These are phyloP conservation scores for Scophthalmus maximus DNA, from an alignment of 2,113 vertebrate genomes.

Conservation along the genomic window DNA sequence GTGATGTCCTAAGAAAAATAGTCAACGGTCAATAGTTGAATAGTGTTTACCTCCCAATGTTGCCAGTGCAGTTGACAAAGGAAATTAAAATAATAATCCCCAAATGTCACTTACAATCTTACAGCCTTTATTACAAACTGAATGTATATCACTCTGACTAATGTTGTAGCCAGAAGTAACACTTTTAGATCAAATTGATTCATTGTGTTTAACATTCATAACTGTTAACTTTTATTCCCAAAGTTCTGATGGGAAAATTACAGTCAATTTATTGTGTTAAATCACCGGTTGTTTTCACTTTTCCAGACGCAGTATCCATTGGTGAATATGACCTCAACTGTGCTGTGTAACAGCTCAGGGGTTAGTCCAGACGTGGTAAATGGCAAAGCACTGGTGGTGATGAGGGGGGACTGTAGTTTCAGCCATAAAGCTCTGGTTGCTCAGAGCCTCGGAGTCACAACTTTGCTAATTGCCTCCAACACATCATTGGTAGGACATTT, in stretches of 20 bases:
- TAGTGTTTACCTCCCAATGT: background rate
- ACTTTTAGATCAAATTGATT: too few species aligned
- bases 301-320: constrained; percentile 80
- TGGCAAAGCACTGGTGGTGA: constrained; percentile 87
- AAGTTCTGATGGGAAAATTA: background rate
- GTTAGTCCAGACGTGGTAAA: constrained; percentile 72
- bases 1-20: background rate
- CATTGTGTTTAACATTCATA: background rate
- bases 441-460: constrained; percentile 82
- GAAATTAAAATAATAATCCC: too few species aligned
- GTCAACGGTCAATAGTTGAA: background rate
- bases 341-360: constrained; percentile 84
- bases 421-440: constrained; percentile 89
- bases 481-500: constrained; percentile 80
- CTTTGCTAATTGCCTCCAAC: constrained; percentile 88
- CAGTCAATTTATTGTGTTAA: background rate
- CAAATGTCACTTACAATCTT: too few species aligned
- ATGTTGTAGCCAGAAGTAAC: too few species aligned
- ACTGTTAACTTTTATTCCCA: too few species aligned
- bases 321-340: constrained; percentile 83
- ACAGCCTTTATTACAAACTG: too few species aligned
- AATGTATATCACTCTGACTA: too few species aligned
- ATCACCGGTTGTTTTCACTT: constrained; percentile 21
- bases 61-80: background rate
- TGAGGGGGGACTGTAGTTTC: constrained; percentile 86